Evolutionary conservation across 2,113 vertebrate genomes (phyloP).

Genomic region (Psettodes erumei): DNA sequence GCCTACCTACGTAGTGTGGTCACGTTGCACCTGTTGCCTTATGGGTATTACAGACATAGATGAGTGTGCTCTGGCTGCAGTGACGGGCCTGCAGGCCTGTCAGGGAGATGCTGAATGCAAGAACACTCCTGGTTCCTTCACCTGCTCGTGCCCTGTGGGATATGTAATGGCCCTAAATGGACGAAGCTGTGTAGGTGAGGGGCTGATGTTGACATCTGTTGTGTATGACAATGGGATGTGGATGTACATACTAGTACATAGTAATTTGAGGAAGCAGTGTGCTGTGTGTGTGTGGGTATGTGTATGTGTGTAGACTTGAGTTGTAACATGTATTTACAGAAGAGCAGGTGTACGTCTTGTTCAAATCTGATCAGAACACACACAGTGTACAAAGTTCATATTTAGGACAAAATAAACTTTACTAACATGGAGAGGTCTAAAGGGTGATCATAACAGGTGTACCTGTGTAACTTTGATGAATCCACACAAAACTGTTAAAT

Average conservation of each 20-base stretch:
- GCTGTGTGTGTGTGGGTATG: not conserved
- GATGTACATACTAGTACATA: not conserved
- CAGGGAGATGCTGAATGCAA: conserved; percentile 68
- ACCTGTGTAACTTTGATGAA: too few relatives aligned
- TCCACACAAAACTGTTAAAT: not conserved
- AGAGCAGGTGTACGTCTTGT: not conserved
- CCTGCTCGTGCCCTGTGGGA: conserved; percentile 79
- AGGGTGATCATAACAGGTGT: not conserved
- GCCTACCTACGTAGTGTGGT: not conserved
- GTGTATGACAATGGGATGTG: not conserved
- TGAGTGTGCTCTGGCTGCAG: conserved; percentile 82
- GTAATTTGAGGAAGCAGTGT: not conserved
- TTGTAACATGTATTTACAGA: not conserved
- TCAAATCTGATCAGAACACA: not conserved
- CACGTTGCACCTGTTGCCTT: not conserved
- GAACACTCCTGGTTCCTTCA: conserved; percentile 83
- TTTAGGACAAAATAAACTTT: not conserved
- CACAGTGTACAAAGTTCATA: not conserved
- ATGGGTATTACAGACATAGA: conserved; percentile 78
- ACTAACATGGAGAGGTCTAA: not conserved
- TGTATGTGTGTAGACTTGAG: too few relatives aligned
- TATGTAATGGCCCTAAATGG: conserved; percentile 76
- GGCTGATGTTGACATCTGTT: not conserved
- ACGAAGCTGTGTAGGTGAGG: conserved; percentile 81
- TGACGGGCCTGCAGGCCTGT: conserved; percentile 82